Conservation (phyloP, 2,888 invertebrate genomes). For the Resseliella maxima region DNA sequence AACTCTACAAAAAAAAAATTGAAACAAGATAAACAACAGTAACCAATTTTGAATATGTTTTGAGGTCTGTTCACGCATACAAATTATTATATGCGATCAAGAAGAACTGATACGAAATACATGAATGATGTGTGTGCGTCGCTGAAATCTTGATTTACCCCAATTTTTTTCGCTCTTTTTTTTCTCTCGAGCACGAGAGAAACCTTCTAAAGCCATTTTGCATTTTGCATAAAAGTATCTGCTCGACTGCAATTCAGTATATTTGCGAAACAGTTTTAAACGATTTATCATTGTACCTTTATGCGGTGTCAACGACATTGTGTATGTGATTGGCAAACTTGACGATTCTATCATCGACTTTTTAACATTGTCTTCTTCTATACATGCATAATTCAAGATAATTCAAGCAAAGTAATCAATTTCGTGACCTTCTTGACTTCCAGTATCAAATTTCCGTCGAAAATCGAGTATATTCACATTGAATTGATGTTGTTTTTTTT, state of each 20-base stretch:
- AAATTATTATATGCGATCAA: slow-evolving; percentile 18
- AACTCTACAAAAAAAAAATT: not conserved
- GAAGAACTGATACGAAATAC: not conserved
- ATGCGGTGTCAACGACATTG: slow-evolving; percentile 7
- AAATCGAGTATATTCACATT: slow-evolving; percentile 5
- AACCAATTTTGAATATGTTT: not conserved
- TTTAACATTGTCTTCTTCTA: not conserved
- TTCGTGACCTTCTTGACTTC: slow-evolving; percentile 43
- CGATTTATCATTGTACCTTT: not conserved
- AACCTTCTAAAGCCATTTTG: not conserved
- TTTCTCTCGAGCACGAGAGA: not conserved
- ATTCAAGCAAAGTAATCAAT: slow-evolving; percentile 32
- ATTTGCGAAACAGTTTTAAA: not conserved
- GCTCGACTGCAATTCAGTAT: not conserved
- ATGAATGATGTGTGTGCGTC: not conserved
- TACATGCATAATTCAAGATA: not conserved
- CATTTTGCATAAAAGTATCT: not conserved
- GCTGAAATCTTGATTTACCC: slow-evolving; percentile 15
- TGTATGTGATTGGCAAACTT: not conserved
- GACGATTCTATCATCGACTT: not conserved
- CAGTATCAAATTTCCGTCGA: not conserved
- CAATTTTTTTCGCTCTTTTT: too few relatives aligned
- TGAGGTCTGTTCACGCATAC: slow-evolving; percentile 19
- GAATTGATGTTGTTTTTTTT: not conserved
- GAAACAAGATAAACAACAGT: too few relatives aligned